Evolutionary conservation across 2,888 invertebrate genomes (phyloP).

Genomic region (Atethmia centrago): DNA sequence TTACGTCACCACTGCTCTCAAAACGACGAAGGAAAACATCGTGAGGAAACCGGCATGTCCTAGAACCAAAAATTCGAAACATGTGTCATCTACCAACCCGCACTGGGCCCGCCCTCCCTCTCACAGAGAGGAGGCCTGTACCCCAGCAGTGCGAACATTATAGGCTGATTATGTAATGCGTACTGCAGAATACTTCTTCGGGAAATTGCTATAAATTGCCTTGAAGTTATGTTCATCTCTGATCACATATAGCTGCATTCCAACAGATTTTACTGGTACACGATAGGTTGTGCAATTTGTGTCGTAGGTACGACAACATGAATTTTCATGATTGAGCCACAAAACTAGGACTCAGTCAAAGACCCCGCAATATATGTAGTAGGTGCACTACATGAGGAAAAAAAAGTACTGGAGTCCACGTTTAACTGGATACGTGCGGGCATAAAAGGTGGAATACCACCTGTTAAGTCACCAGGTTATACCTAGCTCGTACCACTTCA

Average conservation of each 20-base stretch:
- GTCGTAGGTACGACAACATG: background rate
- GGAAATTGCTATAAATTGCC: background rate
- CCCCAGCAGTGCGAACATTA: too few species aligned
- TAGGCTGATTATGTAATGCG: too few species aligned
- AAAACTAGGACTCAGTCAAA: background rate
- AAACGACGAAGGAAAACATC: too few species aligned
- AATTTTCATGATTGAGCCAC: background rate
- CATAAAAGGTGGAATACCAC: slow-evolving; percentile 13
- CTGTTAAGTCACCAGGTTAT: background rate
- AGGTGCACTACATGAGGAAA: slow-evolving; percentile 29
- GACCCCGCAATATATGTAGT: background rate
- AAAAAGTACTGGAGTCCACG: background rate
- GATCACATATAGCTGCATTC: background rate
- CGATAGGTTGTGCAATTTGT: background rate
- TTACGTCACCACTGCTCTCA: too few species aligned
- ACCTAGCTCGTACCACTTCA: background rate
- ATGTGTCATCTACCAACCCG: too few species aligned
- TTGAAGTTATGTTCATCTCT: background rate
- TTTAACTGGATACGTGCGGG: slow-evolving; percentile 4
- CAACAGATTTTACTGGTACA: background rate
- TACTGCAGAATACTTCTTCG: background rate
- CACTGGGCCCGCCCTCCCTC: too few species aligned
- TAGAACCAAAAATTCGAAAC: too few species aligned
- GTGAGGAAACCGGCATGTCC: too few species aligned
- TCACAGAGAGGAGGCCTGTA: too few species aligned